phyloP scores from a whole-genome alignment of 1,140 invertebrate species.

The Diachasma alloeum region DNA sequence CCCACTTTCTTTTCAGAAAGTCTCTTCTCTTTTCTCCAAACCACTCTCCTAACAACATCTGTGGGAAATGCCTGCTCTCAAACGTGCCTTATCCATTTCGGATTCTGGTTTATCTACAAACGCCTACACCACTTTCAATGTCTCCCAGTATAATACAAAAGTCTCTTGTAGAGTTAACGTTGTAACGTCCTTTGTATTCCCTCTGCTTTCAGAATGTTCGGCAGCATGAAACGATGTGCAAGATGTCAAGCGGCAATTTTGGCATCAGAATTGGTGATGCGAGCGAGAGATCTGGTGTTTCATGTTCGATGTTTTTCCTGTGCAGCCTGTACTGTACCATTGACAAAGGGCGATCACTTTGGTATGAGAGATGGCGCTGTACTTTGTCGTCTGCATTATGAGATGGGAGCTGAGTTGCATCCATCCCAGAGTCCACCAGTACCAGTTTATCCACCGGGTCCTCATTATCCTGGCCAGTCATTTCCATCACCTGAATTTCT shows the following conservation, averaged over 20 bases:
- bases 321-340: constrained; percentile 83
- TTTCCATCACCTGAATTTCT: constrained; percentile 68
- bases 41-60: constrained; percentile 17
- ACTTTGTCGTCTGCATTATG: constrained; percentile 85
- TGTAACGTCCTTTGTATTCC: neutral
- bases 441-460: constrained; percentile 63
- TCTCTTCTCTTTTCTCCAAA: neutral
- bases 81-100: constrained; percentile 31
- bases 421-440: constrained; percentile 70
- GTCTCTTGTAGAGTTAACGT: neutral
- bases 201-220: constrained; percentile 74
- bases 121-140: neutral
- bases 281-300: constrained; percentile 90
- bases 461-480: constrained; percentile 66
- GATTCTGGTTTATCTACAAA: neutral
- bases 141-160: neutral
- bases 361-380: constrained; percentile 87
- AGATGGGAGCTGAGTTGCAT: constrained; percentile 73
- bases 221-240: constrained; percentile 81
- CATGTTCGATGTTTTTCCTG: constrained; percentile 96
- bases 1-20: constrained; percentile 15
- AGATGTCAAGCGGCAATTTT: constrained; percentile 90
- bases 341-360: constrained; percentile 93
- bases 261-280: constrained; percentile 95
- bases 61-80: constrained; percentile 33